These are phyloP conservation scores for Garrulus glandarius DNA, from an alignment of 2,797 vertebrate genomes.

Conservation along the genomic window DNA sequence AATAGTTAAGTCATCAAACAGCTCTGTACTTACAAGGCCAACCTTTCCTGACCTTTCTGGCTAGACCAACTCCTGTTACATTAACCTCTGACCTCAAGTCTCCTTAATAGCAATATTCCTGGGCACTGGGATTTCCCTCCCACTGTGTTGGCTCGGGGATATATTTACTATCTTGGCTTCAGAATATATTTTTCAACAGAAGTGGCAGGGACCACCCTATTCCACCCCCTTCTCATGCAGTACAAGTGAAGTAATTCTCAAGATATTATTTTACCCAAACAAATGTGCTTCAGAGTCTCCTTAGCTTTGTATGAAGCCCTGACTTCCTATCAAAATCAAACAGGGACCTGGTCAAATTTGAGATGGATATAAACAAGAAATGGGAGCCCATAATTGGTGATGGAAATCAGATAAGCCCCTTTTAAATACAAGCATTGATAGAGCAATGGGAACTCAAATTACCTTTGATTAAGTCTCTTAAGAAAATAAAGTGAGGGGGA, in stretches of 20 bases:
- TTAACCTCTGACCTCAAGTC: slow-evolving; percentile 77
- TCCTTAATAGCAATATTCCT: slow-evolving; percentile 70
- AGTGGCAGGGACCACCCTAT: slow-evolving; percentile 77
- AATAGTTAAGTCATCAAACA: slow-evolving; percentile 73
- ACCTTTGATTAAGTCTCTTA: slow-evolving; percentile 82
- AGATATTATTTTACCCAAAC: slow-evolving; percentile 79
- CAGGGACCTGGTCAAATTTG: slow-evolving; percentile 72
- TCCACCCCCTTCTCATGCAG: slow-evolving; percentile 60
- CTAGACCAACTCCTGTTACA: slow-evolving; percentile 78
- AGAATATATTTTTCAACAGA: slow-evolving; percentile 78
- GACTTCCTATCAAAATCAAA: slow-evolving; percentile 79
- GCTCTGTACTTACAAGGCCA: slow-evolving; percentile 60
- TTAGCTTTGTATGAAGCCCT: slow-evolving; percentile 69
- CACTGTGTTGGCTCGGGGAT: slow-evolving; percentile 67
- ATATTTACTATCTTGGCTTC: slow-evolving; percentile 75
- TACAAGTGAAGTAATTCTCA: slow-evolving; percentile 70
- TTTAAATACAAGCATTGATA: slow-evolving; percentile 82
- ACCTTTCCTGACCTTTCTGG: slow-evolving; percentile 70
- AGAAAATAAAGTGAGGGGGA: slow-evolving; percentile 74
- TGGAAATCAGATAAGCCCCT: slow-evolving; percentile 81
- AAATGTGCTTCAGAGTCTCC: slow-evolving; percentile 73
- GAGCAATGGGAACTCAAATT: slow-evolving; percentile 79
- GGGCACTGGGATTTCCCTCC: slow-evolving; percentile 71
- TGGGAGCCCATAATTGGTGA: slow-evolving; percentile 79
- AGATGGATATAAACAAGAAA: slow-evolving; percentile 82